Evolutionary conservation across 35 echinoderm and acorn worm genomes (phyloP).

Genomic region (Stichopus chloronotus): DNA sequence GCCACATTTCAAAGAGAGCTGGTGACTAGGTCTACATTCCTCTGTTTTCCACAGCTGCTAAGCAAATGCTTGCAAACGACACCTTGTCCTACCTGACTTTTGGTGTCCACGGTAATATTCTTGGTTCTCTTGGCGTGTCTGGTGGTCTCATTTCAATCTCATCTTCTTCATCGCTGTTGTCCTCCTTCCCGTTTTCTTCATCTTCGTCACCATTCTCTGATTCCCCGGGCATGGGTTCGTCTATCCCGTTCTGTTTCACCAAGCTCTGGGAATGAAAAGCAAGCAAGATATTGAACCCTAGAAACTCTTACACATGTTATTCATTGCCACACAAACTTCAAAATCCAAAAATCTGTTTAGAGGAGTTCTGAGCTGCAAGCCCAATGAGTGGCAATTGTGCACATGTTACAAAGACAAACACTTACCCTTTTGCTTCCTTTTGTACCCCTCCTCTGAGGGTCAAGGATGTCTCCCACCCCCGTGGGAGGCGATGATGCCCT

Average conservation of each 20-base stretch:
- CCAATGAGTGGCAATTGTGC: too few relatives aligned
- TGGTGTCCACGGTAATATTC: conserved; percentile 92
- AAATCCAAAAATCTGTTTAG: too few relatives aligned
- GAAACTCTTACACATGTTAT: neutral
- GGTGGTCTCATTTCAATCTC: conserved; percentile 67
- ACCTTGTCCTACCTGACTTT: conserved; percentile 81
- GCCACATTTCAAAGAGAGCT: too few relatives aligned
- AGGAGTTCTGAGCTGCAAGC: too few relatives aligned
- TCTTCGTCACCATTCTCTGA: conserved; percentile 73
- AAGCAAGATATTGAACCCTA: neutral
- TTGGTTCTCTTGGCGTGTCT: conserved; percentile 89
- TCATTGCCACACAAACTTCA: too few relatives aligned
- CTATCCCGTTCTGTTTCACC: conserved; percentile 97
- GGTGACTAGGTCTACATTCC: too few relatives aligned
- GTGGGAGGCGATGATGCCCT: conserved; percentile 95
- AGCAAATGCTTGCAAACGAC: too few relatives aligned
- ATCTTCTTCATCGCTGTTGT: conserved; percentile 90
- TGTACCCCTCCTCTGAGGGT: conserved; percentile 60
- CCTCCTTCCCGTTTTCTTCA: conserved; percentile 74
- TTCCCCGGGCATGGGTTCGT: conserved; percentile 94
- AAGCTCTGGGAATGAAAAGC: conserved; percentile 60
- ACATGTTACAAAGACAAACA: neutral
- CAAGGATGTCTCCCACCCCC: conserved; percentile 81
- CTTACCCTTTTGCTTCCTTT: conserved; percentile 78
- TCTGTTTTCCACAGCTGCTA: too few relatives aligned